These are phyloP conservation scores for Lontra canadensis DNA, from an alignment of 2,113 vertebrate genomes.

Conservation along the genomic window DNA sequence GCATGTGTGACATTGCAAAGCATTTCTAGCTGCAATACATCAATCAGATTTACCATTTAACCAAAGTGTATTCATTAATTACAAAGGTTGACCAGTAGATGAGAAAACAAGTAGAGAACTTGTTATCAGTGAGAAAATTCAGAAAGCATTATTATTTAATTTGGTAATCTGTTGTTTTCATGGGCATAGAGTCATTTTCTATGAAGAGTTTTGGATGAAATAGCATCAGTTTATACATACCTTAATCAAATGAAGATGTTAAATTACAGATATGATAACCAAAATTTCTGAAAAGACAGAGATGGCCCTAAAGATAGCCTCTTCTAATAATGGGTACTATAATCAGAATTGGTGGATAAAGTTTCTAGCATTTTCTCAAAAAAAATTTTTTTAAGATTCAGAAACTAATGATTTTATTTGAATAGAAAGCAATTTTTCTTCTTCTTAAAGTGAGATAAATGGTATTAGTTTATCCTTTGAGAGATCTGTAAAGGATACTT, in stretches of 20 bases:
- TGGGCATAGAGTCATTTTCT: neutral
- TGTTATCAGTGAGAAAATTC: neutral
- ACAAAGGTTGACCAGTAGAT: neutral
- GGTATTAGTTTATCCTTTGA: neutral
- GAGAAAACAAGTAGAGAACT: neutral
- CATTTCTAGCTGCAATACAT: neutral
- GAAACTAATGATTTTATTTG: neutral
- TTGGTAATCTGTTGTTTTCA: neutral
- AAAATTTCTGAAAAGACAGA: neutral
- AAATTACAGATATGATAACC: neutral
- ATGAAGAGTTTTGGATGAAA: neutral
- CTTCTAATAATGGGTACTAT: neutral
- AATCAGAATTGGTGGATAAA: neutral
- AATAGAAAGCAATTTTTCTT: neutral
- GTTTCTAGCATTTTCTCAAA: neutral
- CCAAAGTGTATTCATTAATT: neutral
- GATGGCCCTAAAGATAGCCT: neutral
- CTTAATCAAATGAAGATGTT: slow-evolving; percentile 13
- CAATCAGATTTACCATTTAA: neutral
- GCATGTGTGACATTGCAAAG: neutral
- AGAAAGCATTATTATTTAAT: neutral
- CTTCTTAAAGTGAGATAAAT: neutral
- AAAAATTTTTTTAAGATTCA: neutral
- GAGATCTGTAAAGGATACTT: neutral
- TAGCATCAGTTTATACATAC: neutral